Percentiles rank a stretch among this genome's conserved stretches.
Conservation (phyloP, 1,140 invertebrate genomes). For the Bombus superbus region DNA sequence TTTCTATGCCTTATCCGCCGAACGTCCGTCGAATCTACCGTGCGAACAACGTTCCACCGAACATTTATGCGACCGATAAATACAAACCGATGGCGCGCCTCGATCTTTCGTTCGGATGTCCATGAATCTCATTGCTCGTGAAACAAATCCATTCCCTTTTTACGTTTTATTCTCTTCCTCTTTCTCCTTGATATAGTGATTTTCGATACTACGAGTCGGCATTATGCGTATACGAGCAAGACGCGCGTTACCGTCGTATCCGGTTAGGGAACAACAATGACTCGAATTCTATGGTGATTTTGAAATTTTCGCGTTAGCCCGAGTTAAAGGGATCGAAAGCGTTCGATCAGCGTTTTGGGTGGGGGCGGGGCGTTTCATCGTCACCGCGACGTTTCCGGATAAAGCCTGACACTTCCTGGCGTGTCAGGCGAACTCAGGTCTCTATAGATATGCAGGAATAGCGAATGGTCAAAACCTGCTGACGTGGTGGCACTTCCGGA, state of each 20-base stretch:
- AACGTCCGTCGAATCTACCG: background rate
- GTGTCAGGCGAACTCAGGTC: conserved; percentile 46
- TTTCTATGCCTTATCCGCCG: background rate
- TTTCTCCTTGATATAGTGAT: no score
- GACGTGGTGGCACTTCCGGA: conserved; percentile 50
- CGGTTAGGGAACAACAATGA: background rate
- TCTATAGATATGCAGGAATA: conserved; percentile 58
- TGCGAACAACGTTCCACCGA: background rate
- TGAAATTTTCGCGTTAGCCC: background rate
- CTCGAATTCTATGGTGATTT: background rate
- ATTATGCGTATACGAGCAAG: background rate
- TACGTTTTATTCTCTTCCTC: no score
- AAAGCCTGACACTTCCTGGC: conserved; percentile 58
- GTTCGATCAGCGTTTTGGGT: conserved; percentile 27
- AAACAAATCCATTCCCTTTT: conserved; percentile 1
- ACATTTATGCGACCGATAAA: conserved; percentile 3
- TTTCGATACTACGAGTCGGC: no score
- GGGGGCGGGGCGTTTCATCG: conserved; percentile 42
- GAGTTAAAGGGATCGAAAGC: background rate
- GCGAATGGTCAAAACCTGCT: conserved; percentile 61
- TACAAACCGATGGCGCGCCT: background rate
- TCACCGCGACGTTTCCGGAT: conserved; percentile 55
- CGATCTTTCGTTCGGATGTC: background rate
- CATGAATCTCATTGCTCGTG: background rate
- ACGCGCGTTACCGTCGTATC: no score